Evolutionary conservation across 2,888 invertebrate species (phyloP).

Genomic region (Plagodis pulveraria): DNA sequence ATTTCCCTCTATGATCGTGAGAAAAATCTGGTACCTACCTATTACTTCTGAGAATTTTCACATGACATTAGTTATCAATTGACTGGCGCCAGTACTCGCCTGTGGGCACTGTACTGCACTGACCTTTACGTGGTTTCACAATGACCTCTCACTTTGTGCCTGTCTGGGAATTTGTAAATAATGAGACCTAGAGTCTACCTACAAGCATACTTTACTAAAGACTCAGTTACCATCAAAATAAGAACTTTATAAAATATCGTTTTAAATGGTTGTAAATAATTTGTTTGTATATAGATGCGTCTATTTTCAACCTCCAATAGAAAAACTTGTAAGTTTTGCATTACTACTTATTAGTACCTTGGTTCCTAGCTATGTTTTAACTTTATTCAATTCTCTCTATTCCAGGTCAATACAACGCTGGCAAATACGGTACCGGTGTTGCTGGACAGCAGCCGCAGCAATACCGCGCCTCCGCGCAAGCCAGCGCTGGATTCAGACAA

Average conservation of each 20-base stretch:
- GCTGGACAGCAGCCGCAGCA: conserved; percentile 59
- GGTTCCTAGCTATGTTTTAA: background rate
- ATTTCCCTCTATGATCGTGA: conserved; percentile 6
- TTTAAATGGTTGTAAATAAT: no score
- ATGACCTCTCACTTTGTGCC: conserved; percentile 59
- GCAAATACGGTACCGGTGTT: conserved; percentile 66
- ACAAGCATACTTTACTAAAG: no score
- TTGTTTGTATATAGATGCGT: no score
- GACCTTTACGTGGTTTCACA: conserved; percentile 63
- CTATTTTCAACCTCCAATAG: background rate
- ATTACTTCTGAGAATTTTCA: conserved; percentile 18
- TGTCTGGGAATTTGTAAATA: conserved; percentile 32
- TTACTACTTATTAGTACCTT: no score
- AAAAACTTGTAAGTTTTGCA: no score
- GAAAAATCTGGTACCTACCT: conserved; percentile 2
- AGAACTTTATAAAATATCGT: no score
- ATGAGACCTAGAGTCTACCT: background rate
- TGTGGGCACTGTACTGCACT: conserved; percentile 37
- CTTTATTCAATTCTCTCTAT: conserved; percentile 28
- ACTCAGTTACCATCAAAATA: no score
- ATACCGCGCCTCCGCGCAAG: conserved; percentile 58
- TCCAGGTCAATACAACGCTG: conserved; percentile 79
- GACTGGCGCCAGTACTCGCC: conserved; percentile 36
- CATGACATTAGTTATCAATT: conserved; percentile 13
- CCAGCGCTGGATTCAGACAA: conserved; percentile 68